These are phyloP conservation scores for Leptobrachium leishanense DNA, from an alignment of 2,113 vertebrate species.

Conservation along the genomic window DNA sequence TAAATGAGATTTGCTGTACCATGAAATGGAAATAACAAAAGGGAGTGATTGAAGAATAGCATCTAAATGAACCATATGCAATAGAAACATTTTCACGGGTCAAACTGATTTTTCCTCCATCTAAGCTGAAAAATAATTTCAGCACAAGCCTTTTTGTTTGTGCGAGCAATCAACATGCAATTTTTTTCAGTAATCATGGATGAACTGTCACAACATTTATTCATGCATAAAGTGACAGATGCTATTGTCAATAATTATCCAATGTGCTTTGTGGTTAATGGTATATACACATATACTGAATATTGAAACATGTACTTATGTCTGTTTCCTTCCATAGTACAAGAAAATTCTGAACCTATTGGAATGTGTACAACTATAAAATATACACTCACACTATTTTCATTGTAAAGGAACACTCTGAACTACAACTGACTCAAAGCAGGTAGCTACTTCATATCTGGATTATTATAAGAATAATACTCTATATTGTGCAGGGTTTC, in stretches of 20 bases:
- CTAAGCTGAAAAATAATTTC: not conserved
- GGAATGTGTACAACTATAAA: no score
- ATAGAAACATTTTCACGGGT: not conserved
- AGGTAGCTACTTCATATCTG: no score
- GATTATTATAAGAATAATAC: no score
- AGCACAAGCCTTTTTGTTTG: not conserved
- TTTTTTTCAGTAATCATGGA: not conserved
- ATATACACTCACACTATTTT: no score
- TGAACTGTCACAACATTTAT: not conserved
- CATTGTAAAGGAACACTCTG: no score
- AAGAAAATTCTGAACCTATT: no score
- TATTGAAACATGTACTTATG: not conserved
- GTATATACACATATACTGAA: not conserved
- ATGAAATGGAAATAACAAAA: slow-evolving; percentile 42
- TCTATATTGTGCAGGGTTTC: no score
- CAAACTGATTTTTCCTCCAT: not conserved
- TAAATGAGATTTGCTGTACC: slow-evolving; percentile 33
- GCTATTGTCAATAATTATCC: not conserved
- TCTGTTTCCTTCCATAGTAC: no score
- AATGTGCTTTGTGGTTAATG: not conserved
- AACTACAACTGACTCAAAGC: no score
- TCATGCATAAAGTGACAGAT: not conserved
- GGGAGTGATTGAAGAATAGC: slow-evolving; percentile 30
- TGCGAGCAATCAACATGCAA: slow-evolving; percentile 10
- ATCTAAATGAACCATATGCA: slow-evolving; percentile 11